Evolutionary conservation across 2,797 vertebrate species (phyloP), one percentile per base, ranked within the genome.

Genomic region (Tangara arthus): DNA sequence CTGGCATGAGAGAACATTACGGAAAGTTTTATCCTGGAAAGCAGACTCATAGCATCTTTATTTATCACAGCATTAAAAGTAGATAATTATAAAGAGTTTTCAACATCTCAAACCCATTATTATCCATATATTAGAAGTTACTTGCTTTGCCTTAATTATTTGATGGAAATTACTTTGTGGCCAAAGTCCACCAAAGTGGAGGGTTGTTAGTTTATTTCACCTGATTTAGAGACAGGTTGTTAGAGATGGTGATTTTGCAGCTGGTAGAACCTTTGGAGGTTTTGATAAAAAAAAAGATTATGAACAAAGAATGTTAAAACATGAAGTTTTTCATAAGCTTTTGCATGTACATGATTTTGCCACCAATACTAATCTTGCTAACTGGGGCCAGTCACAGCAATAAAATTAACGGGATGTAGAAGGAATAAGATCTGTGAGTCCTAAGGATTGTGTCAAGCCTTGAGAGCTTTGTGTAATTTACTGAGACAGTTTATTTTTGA

Each of bases 401-500:
- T 81, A 86, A 81, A 82, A 68, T 64, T 75, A 55, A 64, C 18
- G n/a, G 83, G 24, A 23, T 56, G 23, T 15, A 70, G 68, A 79
- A 70, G 21, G 15, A 90, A 57, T 79, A 76, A 57, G 42, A 72
- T 75, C 42, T 89, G 42, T 34, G 55, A 82, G 44, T 70, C 50
- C 56, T 77, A 77, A 73, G 44, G 53, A 66, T 64, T 56, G 34
- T 55, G 55, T 89, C 56, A 87, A 49, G 64, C 56, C 14, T 72
- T 16, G n/a, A 93, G 66, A 79, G 42, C 24, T 87, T 91, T 2
- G 8, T 52, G 11, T 37, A 89, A 76, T 87, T 85, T 89, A 73
- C 28, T 46, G 27, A 77, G 23, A 6, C 47, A 57, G 68, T 92
- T 96, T 92, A 80, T 84, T 87, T 96, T 87, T 85, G 17, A 89